Evolutionary conservation across 2,888 invertebrate species (phyloP), one percentile per base, ranked within the genome.

Genomic region (Nemurella pictetii): DNA sequence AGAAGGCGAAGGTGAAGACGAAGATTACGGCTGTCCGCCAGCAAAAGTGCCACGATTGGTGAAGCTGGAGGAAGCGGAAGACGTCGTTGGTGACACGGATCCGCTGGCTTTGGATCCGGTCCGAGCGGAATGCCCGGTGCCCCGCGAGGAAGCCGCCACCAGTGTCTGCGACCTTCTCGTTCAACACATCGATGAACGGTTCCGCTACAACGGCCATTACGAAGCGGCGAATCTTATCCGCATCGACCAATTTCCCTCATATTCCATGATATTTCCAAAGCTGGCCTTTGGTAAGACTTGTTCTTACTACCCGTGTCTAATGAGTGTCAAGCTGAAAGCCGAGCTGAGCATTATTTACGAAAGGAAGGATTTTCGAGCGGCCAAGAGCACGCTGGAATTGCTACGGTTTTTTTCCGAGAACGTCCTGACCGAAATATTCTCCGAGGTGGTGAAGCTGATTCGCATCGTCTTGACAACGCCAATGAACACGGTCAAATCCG

Each of bases 381-480:
- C 85, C 77, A 36, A 85, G 25, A 87, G 87, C 26, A 85, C 86
- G 77, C 74, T 85, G 12, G 28, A 85, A 25, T 55, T 87, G 80
- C 78, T 87, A 15, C 83, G 85, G 72, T 85, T 88, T 85, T 86
- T 88, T 32, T 75, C 85, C 78, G 80, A 87, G 27, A 87, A 87
- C 84, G 86, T 87, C 83, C 85, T 89, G 26, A 26, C 55, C 27
- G 72, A 86, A 30, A 85, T 87, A 27, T 88, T 89, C 84, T 32
- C 85, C 75, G 88, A 88, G 86, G 87, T 85, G 35, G 82, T 86
- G 35, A 88, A 87, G 87, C 85, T 89, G n/a, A 84, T 89, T 75
- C 74, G 87, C 80, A 88, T 89, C 29, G 29, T 88, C n/a, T 80
- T 87, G 72, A 88, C 89, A 73, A 88, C 86, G 15, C 88, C 88